Conservation (phyloP, 2,113 vertebrate species). For the Saccopteryx leptura region DNA sequence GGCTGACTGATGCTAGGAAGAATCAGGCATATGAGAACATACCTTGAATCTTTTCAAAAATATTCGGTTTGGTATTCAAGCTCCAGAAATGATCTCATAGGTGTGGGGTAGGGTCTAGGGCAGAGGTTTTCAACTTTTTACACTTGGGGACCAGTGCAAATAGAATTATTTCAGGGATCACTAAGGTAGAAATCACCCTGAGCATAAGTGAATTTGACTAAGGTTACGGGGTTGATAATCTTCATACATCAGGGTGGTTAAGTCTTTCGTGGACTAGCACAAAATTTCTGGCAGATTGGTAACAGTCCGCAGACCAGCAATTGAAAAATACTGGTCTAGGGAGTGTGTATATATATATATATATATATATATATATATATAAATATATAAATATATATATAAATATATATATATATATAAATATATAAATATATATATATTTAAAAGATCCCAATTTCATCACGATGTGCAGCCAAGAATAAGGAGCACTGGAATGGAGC, state of each 20-base stretch:
- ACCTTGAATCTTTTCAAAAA: not conserved
- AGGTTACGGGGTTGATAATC: too few species aligned
- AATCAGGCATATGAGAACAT: not conserved
- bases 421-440: not conserved
- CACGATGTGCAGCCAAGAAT: not conserved
- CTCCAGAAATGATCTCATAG: not conserved
- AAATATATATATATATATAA: not conserved
- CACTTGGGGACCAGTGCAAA: too few species aligned
- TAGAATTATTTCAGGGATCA: too few species aligned
- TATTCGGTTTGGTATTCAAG: not conserved
- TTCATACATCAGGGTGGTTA: too few species aligned
- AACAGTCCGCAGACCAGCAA: too few species aligned
- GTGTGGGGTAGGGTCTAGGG: not conserved
- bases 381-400: not conserved
- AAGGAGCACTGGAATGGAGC: not conserved
- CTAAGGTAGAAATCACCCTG: too few species aligned
- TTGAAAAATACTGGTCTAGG: not conserved
- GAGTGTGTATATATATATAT: not conserved
- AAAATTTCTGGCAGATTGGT: too few species aligned
- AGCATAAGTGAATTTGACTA: too few species aligned
- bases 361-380: too few species aligned
- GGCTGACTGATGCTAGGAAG: not conserved
- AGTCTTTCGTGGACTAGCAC: too few species aligned
- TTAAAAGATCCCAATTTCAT: not conserved
- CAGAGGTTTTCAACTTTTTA: too few species aligned